phyloP scores from a whole-genome alignment of 2,888 invertebrate species.

The Endotricha flammealis region DNA sequence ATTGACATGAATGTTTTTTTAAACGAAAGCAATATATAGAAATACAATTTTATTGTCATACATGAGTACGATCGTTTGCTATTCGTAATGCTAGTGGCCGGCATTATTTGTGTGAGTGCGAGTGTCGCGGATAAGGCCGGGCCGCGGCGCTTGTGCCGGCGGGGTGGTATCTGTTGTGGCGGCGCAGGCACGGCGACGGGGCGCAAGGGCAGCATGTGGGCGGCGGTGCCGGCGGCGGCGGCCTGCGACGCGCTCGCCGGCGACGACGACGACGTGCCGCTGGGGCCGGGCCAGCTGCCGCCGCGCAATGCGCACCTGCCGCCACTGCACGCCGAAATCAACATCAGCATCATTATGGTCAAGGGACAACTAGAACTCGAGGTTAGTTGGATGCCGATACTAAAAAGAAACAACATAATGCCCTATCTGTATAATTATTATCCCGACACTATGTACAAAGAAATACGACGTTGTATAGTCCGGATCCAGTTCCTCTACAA shows the following conservation, averaged over 20 bases:
- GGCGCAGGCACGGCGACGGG: slow-evolving; percentile 72
- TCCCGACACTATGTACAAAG: no score
- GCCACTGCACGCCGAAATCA: slow-evolving; percentile 88
- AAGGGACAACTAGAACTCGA: slow-evolving; percentile 96
- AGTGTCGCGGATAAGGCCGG: no score
- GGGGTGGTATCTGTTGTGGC: slow-evolving; percentile 36
- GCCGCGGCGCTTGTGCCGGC: slow-evolving; percentile 26
- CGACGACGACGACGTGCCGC: slow-evolving; percentile 74
- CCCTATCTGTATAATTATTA: no score
- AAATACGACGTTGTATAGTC: no score
- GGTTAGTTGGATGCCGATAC: no score
- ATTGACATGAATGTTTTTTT: slow-evolving; percentile 38
- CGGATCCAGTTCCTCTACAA: no score
- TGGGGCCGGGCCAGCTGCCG: slow-evolving; percentile 90
- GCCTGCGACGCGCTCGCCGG: slow-evolving; percentile 52
- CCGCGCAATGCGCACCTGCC: slow-evolving; percentile 85
- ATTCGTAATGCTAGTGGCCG: neutral
- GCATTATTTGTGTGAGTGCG: slow-evolving; percentile 9
- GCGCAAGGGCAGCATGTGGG: slow-evolving; percentile 78
- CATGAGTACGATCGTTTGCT: neutral
- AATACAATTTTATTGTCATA: neutral
- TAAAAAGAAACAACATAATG: no score
- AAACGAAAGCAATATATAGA: slow-evolving; percentile 19
- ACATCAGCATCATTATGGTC: slow-evolving; percentile 91
- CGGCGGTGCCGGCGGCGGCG: slow-evolving; percentile 67